Evolutionary conservation across 1,140 invertebrate species (phyloP), one percentile per base, ranked within the genome.

Genomic region (Asobara japonica): DNA sequence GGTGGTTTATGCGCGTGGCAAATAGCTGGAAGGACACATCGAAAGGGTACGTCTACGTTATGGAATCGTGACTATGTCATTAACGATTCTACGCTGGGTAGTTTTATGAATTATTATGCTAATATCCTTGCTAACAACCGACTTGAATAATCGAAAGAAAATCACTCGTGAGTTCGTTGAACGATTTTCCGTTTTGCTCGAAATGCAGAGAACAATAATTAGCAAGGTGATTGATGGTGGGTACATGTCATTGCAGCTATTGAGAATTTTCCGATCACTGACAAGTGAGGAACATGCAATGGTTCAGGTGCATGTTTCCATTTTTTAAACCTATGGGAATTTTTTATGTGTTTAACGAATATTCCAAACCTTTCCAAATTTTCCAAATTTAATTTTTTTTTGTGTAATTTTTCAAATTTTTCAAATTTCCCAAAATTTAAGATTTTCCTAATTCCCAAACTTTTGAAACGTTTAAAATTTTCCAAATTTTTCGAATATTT

Each of bases 41-140:
- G 41, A 48, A 48, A 48, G n/a, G 1, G 41, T 48, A 48, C n/a
- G n/a, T 13, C 10, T 1, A 48, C 18, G 18, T 48, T n/a, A 16
- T 48, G 10, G 0, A 48, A 5, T 48, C 41, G 41, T 48, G 41
- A 48, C 41, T 48, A 18, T 48, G n/a, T 48, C 18, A 48, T 48
- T n/a, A 56, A 56, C 51, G 18, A 56, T 56, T 56, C 51, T 56
- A 22, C 51, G 51, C 20, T 11, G 22, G 20, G 3, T 56, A 25
- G 51, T 56, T 56, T 56, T 56, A 11, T 56, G 51, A 56, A 56
- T 25, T 56, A 56, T 56, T 56, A 56, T 56, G 51, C 22, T 27
- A 56, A 56, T 56, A n/a, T 25, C 51, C 51, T 25, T n/a, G n/a
- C n/a, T n/a, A n/a, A n/a, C 51, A 56, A 56, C 20, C 5, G 20